Evolutionary conservation across 2,113 vertebrate genomes (phyloP).

Genomic region (Urocolius indicus): DNA sequence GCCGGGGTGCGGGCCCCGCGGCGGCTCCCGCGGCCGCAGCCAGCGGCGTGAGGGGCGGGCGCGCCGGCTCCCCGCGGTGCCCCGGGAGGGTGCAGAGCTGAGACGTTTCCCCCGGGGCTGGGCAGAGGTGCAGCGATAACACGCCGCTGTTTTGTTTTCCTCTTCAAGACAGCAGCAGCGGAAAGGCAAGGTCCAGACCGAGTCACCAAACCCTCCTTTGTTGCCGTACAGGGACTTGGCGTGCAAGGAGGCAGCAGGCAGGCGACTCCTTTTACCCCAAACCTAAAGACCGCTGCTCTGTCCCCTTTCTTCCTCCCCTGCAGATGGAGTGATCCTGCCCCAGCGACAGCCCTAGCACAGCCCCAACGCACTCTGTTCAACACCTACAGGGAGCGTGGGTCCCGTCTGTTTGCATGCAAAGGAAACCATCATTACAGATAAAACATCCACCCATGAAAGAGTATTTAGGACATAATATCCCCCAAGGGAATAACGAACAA

Average conservation of each 20-base stretch:
- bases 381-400: not conserved
- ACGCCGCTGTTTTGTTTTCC: not conserved
- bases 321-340: not conserved
- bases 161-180: not conserved
- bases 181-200: not conserved
- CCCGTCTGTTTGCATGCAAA: fast-evolving
- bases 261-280: no score
- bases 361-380: fast-evolving
- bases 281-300: not conserved
- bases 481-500: not conserved
- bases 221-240: not conserved
- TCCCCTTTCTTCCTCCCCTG: not conserved
- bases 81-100: not conserved
- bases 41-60: no score
- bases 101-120: not conserved
- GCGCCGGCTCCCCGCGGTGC: no score
- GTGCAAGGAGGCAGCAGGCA: not conserved
- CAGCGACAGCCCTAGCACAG: not conserved
- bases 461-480: not conserved
- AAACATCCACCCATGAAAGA: not conserved
- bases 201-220: not conserved
- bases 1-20: no score
- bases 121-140: not conserved
- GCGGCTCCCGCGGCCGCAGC: no score
- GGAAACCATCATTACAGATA: not conserved